phyloP scores from a whole-genome alignment of 2,888 invertebrate genomes.

The Liposcelis brunnea region DNA sequence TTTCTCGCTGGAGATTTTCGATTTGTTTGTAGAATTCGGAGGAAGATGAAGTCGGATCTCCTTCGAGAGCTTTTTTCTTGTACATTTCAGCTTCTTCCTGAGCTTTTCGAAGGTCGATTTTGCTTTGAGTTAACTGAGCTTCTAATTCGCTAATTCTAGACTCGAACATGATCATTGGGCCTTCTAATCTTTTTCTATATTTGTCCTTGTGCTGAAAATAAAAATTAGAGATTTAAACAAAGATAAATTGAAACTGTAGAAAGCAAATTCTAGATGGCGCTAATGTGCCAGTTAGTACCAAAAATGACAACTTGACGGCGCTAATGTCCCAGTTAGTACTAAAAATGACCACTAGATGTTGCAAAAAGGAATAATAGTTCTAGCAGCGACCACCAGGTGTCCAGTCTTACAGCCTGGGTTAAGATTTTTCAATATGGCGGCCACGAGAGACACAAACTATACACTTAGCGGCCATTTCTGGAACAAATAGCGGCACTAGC shows the following conservation, averaged over 20 bases:
- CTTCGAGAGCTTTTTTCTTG: conserved; percentile 22
- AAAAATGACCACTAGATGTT: too few species aligned
- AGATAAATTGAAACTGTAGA: not conserved
- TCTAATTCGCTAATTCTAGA: conserved; percentile 71
- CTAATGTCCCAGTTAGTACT: too few species aligned
- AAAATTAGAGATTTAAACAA: not conserved
- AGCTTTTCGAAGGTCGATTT: conserved; percentile 55
- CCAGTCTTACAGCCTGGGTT: too few species aligned
- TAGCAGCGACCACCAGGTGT: too few species aligned
- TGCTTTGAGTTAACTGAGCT: conserved; percentile 61
- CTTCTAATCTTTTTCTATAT: conserved; percentile 28
- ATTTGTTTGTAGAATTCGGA: conserved; percentile 46
- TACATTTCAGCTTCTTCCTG: conserved; percentile 44
- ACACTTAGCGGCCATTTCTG: too few species aligned
- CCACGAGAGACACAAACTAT: too few species aligned
- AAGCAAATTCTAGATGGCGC: conserved; percentile 5
- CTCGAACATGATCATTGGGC: conserved; percentile 66
- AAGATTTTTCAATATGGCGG: too few species aligned
- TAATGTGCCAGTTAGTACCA: too few species aligned
- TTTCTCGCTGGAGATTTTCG: conserved; percentile 53
- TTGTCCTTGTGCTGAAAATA: conserved; percentile 11
- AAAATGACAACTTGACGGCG: too few species aligned
- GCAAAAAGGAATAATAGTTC: too few species aligned
- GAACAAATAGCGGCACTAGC: too few species aligned
- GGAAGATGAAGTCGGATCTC: conserved; percentile 21